Conservation (phyloP, 1,140 invertebrate species). For the Aricia agestis region DNA sequence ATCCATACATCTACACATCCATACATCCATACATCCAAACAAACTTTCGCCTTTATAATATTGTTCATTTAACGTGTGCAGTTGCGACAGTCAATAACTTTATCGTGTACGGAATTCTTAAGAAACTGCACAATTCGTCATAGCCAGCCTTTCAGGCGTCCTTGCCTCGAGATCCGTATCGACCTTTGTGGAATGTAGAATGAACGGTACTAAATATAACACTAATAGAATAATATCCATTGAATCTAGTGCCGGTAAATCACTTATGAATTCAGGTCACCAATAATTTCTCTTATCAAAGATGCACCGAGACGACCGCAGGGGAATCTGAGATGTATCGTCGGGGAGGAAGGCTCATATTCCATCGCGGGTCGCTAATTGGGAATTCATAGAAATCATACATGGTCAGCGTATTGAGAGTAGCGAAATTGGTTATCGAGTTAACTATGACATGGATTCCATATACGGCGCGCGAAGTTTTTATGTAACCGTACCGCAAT, state of each 20-base stretch:
- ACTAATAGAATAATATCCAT: constrained; percentile 33
- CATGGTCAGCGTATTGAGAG: constrained; percentile 25
- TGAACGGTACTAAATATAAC: constrained; percentile 19
- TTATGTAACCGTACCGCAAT: constrained; percentile 5
- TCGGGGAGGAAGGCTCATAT: constrained; percentile 31
- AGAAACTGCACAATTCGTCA: constrained; percentile 11
- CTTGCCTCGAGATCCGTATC: constrained; percentile 15
- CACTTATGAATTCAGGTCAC: constrained; percentile 44
- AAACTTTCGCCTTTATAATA: no score
- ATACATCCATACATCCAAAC: no score
- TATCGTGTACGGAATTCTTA: constrained; percentile 6
- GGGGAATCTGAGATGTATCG: constrained; percentile 36
- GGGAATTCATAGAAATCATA: constrained; percentile 37
- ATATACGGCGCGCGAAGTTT: constrained; percentile 18
- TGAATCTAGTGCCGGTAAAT: constrained; percentile 41
- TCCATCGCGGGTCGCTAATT: constrained; percentile 24
- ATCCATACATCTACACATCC: no score
- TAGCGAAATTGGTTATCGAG: constrained; percentile 32
- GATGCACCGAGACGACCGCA: constrained; percentile 30
- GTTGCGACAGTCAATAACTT: neutral
- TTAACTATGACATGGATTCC: constrained; percentile 25
- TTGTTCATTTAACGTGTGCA: neutral
- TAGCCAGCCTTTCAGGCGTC: constrained; percentile 9
- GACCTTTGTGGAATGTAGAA: constrained; percentile 15
- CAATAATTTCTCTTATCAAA: constrained; percentile 43